A percentile compares a stretch with the other conserved stretches of the same genome.
phyloP scores from a whole-genome alignment of 1,140 invertebrate genomes.

The Anadara kagoshimensis region DNA sequence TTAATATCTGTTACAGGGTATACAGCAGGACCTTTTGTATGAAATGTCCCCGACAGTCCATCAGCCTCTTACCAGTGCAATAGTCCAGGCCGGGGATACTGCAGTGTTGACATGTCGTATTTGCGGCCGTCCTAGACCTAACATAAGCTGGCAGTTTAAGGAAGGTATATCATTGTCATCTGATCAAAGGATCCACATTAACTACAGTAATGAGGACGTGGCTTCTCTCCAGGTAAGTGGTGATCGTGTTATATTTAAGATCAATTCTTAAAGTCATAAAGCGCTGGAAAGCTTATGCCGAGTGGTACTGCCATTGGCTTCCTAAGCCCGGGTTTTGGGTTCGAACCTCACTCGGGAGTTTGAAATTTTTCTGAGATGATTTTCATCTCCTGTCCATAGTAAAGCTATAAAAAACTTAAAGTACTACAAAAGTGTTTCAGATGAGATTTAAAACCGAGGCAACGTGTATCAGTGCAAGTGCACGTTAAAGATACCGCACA shows the following conservation, averaged over 20 bases:
- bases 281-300: too few species aligned
- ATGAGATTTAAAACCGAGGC: too few species aligned
- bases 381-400: too few species aligned
- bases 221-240: constrained; percentile 57
- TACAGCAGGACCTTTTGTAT: constrained; percentile 58
- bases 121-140: constrained; percentile 68
- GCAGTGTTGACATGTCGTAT: constrained; percentile 71
- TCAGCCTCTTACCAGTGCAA: constrained; percentile 68
- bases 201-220: constrained; percentile 65
- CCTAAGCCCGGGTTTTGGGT: too few species aligned
- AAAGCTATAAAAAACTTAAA: too few species aligned
- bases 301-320: too few species aligned
- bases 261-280: too few species aligned
- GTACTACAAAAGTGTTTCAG: too few species aligned
- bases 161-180: constrained; percentile 51
- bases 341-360: too few species aligned
- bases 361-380: too few species aligned
- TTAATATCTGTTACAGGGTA: constrained; percentile 25
- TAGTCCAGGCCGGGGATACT: constrained; percentile 69
- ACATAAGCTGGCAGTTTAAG: constrained; percentile 63
- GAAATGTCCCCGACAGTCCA: constrained; percentile 66
- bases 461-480: too few species aligned
- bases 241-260: neutral
- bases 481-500: too few species aligned
- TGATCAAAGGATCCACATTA: constrained; percentile 49